Conservation (phyloP, 1,140 invertebrate species). For the Acromyrmex charruanus region DNA sequence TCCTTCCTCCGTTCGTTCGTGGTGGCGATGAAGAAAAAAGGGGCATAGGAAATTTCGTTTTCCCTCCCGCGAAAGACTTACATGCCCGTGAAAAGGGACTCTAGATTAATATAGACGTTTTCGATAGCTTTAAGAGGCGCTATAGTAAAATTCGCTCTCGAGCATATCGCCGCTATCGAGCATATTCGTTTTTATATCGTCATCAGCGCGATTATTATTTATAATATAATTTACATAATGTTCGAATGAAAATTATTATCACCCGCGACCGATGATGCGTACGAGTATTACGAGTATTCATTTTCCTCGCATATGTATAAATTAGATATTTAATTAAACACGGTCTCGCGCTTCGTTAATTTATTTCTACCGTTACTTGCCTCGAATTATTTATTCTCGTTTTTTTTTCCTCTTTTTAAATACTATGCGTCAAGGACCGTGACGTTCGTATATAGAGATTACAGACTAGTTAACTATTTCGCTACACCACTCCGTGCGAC, state of each 20-base stretch:
- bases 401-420: conserved; percentile 44
- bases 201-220: conserved; percentile 58
- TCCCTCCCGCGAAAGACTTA: conserved; percentile 42
- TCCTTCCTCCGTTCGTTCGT: conserved; percentile 28
- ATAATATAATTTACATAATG: conserved; percentile 56
- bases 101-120: conserved; percentile 64
- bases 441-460: conserved; percentile 56
- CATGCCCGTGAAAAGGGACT: conserved; percentile 44
- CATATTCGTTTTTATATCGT: conserved; percentile 53
- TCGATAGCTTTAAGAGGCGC: conserved; percentile 69
- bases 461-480: conserved; percentile 62
- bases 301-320: conserved; percentile 58
- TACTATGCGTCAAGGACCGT: conserved; percentile 21
- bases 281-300: conserved; percentile 62
- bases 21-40: conserved; percentile 23
- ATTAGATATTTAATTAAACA: conserved; percentile 62
- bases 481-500: conserved; percentile 71
- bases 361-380: conserved; percentile 68
- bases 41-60: conserved; percentile 4
- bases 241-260: conserved; percentile 62
- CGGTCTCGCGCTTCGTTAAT: conserved; percentile 63
- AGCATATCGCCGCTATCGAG: conserved; percentile 5
- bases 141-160: conserved; percentile 66
- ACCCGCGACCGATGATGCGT: conserved; percentile 8
- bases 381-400: conserved; percentile 73